A percentile compares a stretch with the other conserved stretches of the same genome.
These are phyloP conservation scores for Orthosia incerta DNA, from an alignment of 2,888 invertebrate species.

Conservation along the genomic window DNA sequence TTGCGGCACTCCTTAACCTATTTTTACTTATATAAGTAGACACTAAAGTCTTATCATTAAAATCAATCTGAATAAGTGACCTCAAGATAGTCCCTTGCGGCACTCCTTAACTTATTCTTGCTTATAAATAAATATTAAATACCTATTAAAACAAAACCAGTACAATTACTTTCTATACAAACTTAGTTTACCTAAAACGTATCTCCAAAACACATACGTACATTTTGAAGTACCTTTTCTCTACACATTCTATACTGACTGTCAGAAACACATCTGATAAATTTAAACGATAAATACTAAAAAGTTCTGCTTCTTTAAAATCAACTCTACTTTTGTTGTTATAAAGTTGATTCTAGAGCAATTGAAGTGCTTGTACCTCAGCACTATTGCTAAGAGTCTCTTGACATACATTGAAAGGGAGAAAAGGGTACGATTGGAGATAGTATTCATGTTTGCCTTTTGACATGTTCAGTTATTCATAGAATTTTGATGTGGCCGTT, in stretches of 20 bases:
- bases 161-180: background rate
- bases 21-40: no score
- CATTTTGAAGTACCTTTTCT: conserved; percentile 42
- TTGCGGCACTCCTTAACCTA: no score
- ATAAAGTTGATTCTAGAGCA: conserved; percentile 33
- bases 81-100: conserved; percentile 4
- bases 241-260: conserved; percentile 33
- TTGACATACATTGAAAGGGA: conserved; percentile 69
- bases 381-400: conserved; percentile 69
- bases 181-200: conserved; percentile 9
- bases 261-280: conserved; percentile 65
- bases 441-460: conserved; percentile 79
- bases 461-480: conserved; percentile 85
- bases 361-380: conserved; percentile 40
- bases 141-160: background rate
- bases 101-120: conserved; percentile 1
- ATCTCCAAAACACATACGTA: conserved; percentile 22
- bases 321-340: background rate
- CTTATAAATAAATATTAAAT: background rate
- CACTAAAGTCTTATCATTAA: background rate
- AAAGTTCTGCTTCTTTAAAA: conserved; percentile 21
- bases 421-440: conserved; percentile 78
- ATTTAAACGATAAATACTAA: conserved; percentile 65
- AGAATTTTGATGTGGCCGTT: conserved; percentile 75
- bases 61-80: background rate